phyloP scores from a whole-genome alignment of 2,888 invertebrate species.

The Netelia inedita region DNA sequence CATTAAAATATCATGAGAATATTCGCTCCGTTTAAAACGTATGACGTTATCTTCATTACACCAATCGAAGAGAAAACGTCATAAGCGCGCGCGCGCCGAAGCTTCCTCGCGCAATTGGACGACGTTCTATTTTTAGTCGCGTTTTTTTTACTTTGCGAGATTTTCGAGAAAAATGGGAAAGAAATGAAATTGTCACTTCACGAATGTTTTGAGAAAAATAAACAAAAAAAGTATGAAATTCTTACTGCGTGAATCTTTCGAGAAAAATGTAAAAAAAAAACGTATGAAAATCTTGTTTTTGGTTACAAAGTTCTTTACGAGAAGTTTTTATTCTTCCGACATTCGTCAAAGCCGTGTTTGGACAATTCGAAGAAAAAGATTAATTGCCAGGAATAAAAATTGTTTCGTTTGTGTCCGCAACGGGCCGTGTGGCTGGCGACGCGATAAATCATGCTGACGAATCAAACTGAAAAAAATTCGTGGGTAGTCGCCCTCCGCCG shows the following conservation, averaged over 20 bases:
- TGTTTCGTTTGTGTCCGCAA: too few relatives aligned
- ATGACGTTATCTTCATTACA: conserved; percentile 49
- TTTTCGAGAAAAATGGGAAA: neutral
- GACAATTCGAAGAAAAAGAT: too few relatives aligned
- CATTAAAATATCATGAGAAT: conserved; percentile 48
- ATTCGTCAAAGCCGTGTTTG: too few relatives aligned
- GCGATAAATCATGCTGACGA: conserved; percentile 47
- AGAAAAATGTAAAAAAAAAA: neutral
- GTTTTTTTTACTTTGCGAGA: neutral
- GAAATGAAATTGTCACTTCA: neutral
- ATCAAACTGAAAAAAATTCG: conserved; percentile 49
- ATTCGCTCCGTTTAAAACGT: conserved; percentile 43
- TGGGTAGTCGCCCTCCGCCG: conserved; percentile 47
- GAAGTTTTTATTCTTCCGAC: too few relatives aligned
- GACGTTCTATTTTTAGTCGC: neutral
- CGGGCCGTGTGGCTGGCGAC: neutral
- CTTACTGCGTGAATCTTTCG: neutral
- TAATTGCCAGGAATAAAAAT: too few relatives aligned
- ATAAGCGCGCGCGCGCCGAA: neutral
- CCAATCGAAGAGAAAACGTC: neutral
- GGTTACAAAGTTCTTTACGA: too few relatives aligned
- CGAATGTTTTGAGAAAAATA: neutral
- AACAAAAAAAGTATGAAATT: neutral
- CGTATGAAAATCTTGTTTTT: neutral
- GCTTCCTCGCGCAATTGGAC: neutral